Evolutionary conservation across 1,140 invertebrate species (phyloP), one percentile per base, ranked within the genome.

Genomic region (Drosophila kohkoa): DNA sequence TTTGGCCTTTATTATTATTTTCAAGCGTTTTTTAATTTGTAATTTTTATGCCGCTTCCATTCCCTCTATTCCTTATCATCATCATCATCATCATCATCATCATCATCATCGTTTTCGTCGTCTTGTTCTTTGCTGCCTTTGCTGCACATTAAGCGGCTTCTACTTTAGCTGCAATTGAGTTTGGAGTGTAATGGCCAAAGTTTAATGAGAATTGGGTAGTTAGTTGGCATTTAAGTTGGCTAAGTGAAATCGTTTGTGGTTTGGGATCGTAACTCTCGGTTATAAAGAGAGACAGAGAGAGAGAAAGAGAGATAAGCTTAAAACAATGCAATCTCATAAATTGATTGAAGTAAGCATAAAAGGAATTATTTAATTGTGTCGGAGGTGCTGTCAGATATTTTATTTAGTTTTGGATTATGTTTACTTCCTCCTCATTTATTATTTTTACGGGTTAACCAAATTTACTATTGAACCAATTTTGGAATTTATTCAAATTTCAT

Each of bases 11-110:
- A 70, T 78, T 80, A 80, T 80, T 80, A 80, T 80, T 80, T 80
- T 77, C 75, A 78, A 80, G 78, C 78, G 78, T 78, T 80, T 80
- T 80, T 79, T 73, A 81, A 78, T 80, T 80, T 81, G 79, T 49
- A 79, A 79, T 76, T 79, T 79, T 81, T 79, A 81, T 81, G 76
- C 76, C 76, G 65, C 54, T 58, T 71, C 32, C 64, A 63, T 46
- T 65, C 16, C n/a, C 16, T 8, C 55, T 3, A n/a, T 48, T 20
- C 35, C 55, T 41, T 66, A 52, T 48, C 48, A 30, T 58, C 41
- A 41, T 51, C 49, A 54, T 65, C 66, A 35, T 25, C 35, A 48
- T 65, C 55, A 41, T 59, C 48, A 38, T 51, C 32, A n/a, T 52
- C 54, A 30, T 62, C 7, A 20, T 35, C 55, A 25, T 48, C 35